phyloP scores from a whole-genome alignment of 2,797 vertebrate genomes.

The Anguilla marmorata region DNA sequence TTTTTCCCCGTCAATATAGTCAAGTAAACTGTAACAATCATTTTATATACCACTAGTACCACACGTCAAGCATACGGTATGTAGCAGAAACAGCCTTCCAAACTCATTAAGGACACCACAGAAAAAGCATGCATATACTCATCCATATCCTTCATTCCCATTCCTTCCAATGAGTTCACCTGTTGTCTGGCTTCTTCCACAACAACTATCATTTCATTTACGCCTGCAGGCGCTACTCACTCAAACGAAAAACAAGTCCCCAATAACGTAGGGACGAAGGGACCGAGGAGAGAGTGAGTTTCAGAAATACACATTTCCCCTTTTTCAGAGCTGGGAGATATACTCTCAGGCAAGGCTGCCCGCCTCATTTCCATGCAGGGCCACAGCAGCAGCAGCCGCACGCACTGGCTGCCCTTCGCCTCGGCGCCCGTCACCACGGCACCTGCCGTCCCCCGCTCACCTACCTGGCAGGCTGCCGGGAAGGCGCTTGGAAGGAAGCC shows the following conservation, averaged over 20 bases:
- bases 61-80: neutral
- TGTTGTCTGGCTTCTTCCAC: neutral
- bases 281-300: neutral
- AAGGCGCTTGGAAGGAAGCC: neutral
- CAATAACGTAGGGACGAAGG: neutral
- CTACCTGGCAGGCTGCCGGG: neutral
- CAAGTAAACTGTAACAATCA: neutral
- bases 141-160: neutral
- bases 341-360: neutral
- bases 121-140: neutral
- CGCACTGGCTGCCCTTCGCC: neutral
- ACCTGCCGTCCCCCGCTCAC: neutral
- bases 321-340: neutral
- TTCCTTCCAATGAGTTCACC: neutral
- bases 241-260: neutral
- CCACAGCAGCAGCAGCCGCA: neutral
- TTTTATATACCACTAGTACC: neutral
- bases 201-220: neutral
- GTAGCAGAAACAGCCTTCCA: neutral
- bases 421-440: neutral
- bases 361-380: slow-evolving; percentile 13
- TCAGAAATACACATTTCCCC: neutral
- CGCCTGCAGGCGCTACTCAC: neutral
- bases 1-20: neutral
- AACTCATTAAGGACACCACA: neutral